These are phyloP conservation scores for Eupithecia abbreviata DNA, from an alignment of 2,888 invertebrate genomes.

Conservation along the genomic window DNA sequence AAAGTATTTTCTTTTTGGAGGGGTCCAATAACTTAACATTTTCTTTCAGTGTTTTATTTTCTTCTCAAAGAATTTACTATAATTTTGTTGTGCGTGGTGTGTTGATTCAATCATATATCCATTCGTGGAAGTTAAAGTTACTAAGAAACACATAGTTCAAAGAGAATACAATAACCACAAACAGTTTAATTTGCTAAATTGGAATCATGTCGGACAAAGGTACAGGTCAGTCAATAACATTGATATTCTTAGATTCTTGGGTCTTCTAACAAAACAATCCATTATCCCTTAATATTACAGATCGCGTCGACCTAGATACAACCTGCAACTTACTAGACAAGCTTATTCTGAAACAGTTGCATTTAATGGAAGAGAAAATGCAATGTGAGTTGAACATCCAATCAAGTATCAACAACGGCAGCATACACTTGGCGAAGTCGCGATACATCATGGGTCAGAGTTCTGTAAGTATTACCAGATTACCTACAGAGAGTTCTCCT, in stretches of 20 bases:
- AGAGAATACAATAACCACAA: neutral
- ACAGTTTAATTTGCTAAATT: neutral
- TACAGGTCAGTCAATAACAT: neutral
- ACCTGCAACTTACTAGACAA: constrained; percentile 87
- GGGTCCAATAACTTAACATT: no score
- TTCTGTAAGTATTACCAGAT: constrained; percentile 87
- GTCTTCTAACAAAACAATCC: neutral
- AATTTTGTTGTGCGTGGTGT: neutral
- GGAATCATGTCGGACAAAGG: constrained; percentile 4
- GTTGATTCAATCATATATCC: neutral
- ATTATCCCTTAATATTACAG: constrained; percentile 28
- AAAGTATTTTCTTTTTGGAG: no score
- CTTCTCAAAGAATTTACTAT: no score
- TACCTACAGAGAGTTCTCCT: constrained; percentile 86
- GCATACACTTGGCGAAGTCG: constrained; percentile 88
- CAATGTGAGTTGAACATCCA: constrained; percentile 87
- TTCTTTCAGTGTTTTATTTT: neutral
- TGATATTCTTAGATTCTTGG: neutral
- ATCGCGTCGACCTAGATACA: constrained; percentile 52
- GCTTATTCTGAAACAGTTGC: constrained; percentile 86
- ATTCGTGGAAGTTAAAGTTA: neutral
- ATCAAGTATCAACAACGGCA: constrained; percentile 86
- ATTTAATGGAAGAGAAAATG: constrained; percentile 90
- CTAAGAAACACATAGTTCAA: neutral
- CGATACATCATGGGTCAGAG: constrained; percentile 91